These are phyloP conservation scores for Melanogrammus aeglefinus DNA, from an alignment of 2,797 vertebrate species.

Conservation along the genomic window DNA sequence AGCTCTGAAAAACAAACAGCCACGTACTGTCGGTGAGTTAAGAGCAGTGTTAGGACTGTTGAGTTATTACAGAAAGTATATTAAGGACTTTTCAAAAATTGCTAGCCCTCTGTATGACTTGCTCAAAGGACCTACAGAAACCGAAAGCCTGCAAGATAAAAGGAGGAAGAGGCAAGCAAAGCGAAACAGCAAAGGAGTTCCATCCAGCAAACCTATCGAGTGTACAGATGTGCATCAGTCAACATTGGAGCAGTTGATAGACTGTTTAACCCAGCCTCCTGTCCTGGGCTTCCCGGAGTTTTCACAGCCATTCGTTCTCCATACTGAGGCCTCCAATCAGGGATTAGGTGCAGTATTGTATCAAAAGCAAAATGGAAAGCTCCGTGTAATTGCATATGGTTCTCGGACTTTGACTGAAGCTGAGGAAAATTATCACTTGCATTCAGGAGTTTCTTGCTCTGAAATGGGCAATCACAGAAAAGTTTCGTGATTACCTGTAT, in stretches of 20 bases:
- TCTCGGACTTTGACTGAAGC: background rate
- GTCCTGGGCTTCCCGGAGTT: background rate
- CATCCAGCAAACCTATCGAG: background rate
- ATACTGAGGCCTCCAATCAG: background rate
- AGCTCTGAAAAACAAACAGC: background rate
- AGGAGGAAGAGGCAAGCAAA: background rate
- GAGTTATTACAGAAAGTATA: no score
- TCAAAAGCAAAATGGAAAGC: background rate
- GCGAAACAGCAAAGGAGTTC: background rate
- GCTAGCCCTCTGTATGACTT: no score
- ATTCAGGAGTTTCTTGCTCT: constrained; percentile 1
- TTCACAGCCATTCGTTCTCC: background rate
- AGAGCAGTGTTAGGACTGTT: no score
- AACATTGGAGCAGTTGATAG: background rate
- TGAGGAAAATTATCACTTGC: background rate
- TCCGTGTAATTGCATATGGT: background rate
- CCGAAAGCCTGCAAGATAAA: background rate
- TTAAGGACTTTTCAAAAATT: no score
- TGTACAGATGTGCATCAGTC: background rate
- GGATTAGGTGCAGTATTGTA: background rate
- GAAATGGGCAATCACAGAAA: background rate
- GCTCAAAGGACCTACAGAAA: background rate
- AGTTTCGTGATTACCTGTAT: background rate
- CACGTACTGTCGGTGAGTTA: no score
- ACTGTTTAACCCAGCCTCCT: background rate